Conservation (phyloP, 2,113 vertebrate species). For the Trematocara variabile region DNA sequence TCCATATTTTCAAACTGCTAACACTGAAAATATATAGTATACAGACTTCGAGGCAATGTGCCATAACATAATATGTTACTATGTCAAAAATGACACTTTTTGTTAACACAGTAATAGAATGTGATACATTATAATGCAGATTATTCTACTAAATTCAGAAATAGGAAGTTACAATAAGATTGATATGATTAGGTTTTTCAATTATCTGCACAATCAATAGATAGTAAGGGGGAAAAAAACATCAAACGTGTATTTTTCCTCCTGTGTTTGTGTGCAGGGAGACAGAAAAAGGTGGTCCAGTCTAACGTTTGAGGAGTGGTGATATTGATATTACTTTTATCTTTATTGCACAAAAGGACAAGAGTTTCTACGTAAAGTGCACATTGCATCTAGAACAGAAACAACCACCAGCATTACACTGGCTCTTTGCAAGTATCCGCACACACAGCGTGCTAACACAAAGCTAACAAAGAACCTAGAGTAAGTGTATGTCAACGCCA, state of each 20-base stretch:
- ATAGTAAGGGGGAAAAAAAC: accelerated
- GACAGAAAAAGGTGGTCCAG: background rate
- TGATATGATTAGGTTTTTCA: background rate
- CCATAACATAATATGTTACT: background rate
- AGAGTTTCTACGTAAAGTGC: accelerated
- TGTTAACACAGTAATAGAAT: background rate
- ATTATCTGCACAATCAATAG: background rate
- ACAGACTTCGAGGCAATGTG: background rate
- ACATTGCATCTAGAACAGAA: background rate
- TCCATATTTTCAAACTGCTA: background rate
- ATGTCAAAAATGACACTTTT: background rate
- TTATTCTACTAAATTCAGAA: background rate
- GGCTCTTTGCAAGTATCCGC: background rate
- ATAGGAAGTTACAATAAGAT: background rate
- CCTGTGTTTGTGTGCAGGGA: background rate
- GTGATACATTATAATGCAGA: background rate
- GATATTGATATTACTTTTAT: background rate
- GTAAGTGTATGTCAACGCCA: background rate
- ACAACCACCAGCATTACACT: background rate
- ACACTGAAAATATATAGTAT: background rate
- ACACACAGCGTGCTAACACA: background rate
- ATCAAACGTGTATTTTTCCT: accelerated
- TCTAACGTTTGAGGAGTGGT: background rate
- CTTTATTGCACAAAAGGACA: background rate
- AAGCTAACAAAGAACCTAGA: background rate